Evolutionary conservation across 2,888 invertebrate genomes (phyloP).

Genomic region (Antheraea yamamai): DNA sequence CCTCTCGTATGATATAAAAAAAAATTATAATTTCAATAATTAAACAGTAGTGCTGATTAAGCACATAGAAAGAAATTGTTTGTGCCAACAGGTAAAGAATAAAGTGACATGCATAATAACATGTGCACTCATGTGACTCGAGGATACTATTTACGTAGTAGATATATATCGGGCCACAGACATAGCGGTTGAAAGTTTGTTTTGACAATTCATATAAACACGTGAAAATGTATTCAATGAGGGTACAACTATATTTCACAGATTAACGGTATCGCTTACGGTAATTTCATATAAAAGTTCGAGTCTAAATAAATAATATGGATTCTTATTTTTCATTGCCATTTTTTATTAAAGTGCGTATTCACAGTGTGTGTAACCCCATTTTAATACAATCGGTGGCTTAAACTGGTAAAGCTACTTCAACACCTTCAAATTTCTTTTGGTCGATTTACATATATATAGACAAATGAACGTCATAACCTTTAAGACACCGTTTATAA

Average conservation of each 20-base stretch:
- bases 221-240: slow-evolving; percentile 28
- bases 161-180: slow-evolving; percentile 24
- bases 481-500: not conserved
- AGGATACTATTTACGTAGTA: slow-evolving; percentile 2
- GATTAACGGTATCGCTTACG: slow-evolving; percentile 19
- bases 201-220: slow-evolving; percentile 34
- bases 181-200: slow-evolving; percentile 29
- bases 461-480: not conserved
- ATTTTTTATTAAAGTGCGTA: not conserved
- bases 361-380: not conserved
- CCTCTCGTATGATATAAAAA: too few species aligned
- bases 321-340: not conserved
- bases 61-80: not conserved
- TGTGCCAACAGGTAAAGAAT: not conserved
- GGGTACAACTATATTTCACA: slow-evolving; percentile 28
- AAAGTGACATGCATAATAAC: not conserved
- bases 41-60: not conserved
- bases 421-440: not conserved
- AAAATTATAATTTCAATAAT: too few species aligned
- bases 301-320: not conserved
- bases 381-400: not conserved
- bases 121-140: not conserved
- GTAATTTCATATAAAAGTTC: not conserved
- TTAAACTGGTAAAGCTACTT: not conserved
- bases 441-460: not conserved